phyloP scores from a whole-genome alignment of 2,888 invertebrate genomes.

The Eupithecia tripunctaria region DNA sequence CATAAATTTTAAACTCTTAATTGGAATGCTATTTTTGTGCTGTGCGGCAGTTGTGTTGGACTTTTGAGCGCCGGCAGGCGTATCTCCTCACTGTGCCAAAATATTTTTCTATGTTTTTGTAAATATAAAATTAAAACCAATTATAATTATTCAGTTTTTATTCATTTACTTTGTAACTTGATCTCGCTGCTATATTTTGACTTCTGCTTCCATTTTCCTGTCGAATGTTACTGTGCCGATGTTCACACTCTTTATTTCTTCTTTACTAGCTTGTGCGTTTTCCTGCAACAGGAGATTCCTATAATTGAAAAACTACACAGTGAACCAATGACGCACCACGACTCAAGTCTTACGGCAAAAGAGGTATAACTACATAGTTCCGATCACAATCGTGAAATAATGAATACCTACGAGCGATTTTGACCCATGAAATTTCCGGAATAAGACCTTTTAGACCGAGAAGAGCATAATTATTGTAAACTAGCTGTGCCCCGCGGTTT shows the following conservation, averaged over 20 bases:
- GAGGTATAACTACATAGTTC: too few species aligned
- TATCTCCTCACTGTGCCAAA: neutral
- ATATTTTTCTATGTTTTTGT: neutral
- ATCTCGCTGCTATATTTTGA: conserved; percentile 58
- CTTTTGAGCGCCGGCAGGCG: neutral
- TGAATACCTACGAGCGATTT: too few species aligned
- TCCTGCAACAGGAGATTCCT: conserved; percentile 59
- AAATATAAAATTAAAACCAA: neutral
- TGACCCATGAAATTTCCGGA: too few species aligned
- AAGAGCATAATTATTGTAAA: too few species aligned
- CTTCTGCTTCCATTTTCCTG: conserved; percentile 75
- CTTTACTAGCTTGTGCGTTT: conserved; percentile 68
- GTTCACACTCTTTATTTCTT: conserved; percentile 78
- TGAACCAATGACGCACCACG: too few species aligned
- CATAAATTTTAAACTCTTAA: too few species aligned
- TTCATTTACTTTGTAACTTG: conserved; percentile 26
- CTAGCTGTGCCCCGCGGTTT: too few species aligned
- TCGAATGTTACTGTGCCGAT: conserved; percentile 78
- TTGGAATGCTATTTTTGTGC: too few species aligned
- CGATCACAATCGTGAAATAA: too few species aligned
- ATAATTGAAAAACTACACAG: neutral
- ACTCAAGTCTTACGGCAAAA: too few species aligned
- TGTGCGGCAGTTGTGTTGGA: neutral
- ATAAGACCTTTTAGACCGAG: too few species aligned
- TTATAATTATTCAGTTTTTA: conserved; percentile 39